Percentiles rank a stretch among this genome's conserved stretches.
Evolutionary conservation across 2,888 invertebrate genomes (phyloP).

Genomic region (Zaprionus lineosus): DNA sequence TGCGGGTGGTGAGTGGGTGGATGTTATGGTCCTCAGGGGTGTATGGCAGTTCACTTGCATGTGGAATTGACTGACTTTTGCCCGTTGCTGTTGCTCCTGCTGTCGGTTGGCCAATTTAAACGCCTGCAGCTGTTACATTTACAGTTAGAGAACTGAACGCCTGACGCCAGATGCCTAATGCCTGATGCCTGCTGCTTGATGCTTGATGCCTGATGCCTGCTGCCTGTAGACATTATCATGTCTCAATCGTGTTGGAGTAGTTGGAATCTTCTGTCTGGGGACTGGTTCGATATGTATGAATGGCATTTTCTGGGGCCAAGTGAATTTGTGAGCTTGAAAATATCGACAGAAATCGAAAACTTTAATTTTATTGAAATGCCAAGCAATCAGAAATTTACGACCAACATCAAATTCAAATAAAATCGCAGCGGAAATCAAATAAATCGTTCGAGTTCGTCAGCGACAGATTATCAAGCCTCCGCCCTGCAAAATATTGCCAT

Average conservation of each 20-base stretch:
- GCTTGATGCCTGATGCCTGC: constrained; percentile 40
- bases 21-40: constrained; percentile 66
- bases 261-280: constrained; percentile 44
- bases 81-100: constrained; percentile 9
- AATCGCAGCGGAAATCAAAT: constrained; percentile 60
- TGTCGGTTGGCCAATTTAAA: constrained; percentile 47
- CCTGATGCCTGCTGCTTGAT: constrained; percentile 29
- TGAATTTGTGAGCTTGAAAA: constrained; percentile 56
- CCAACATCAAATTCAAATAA: constrained; percentile 58
- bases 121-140: constrained; percentile 71
- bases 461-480: constrained; percentile 49
- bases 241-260: constrained; percentile 66
- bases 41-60: constrained; percentile 45
- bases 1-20: too few species aligned
- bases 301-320: too few species aligned
- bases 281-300: constrained; percentile 31
- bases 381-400: constrained; percentile 53
- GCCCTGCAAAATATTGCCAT: constrained; percentile 65
- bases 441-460: constrained; percentile 52
- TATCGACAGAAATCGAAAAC: neutral
- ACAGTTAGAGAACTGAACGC: constrained; percentile 46
- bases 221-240: constrained; percentile 58
- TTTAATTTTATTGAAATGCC: constrained; percentile 30
- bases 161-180: constrained; percentile 42
- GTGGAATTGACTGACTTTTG: constrained; percentile 31